Evolutionary conservation across 2,113 vertebrate genomes (phyloP).

Genomic region (Pluvialis apricaria): DNA sequence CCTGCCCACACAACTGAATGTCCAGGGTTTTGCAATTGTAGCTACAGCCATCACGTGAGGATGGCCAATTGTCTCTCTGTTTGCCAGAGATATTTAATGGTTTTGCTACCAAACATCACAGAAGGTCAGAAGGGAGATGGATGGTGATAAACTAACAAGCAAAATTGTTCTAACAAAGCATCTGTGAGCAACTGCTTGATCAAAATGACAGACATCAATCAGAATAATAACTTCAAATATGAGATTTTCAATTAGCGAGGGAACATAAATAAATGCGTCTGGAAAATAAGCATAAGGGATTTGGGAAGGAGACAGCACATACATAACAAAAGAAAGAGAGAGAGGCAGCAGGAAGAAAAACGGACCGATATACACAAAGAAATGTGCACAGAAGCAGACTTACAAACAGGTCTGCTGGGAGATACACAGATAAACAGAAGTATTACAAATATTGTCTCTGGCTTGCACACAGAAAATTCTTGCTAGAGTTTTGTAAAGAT

Average conservation of each 20-base stretch:
- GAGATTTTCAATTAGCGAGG: constrained; percentile 80
- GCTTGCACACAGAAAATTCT: background rate
- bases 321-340: constrained; percentile 69
- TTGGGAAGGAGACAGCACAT: constrained; percentile 69
- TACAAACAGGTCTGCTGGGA: constrained; percentile 58
- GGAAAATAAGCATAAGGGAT: constrained; percentile 76
- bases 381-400: constrained; percentile 26
- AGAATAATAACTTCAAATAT: constrained; percentile 82
- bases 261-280: constrained; percentile 80
- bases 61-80: constrained; percentile 7
- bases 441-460: constrained; percentile 27
- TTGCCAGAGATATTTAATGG: background rate
- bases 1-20: background rate
- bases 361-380: constrained; percentile 42
- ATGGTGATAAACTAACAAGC: constrained; percentile 72
- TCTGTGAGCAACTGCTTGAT: constrained; percentile 79
- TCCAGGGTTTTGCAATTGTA: background rate
- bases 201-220: constrained; percentile 83
- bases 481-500: background rate
- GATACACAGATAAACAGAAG: constrained; percentile 37
- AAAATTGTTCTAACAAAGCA: constrained; percentile 78
- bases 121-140: constrained; percentile 72
- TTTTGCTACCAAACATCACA: constrained; percentile 53
- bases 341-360: constrained; percentile 30
- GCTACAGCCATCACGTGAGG: background rate